phyloP scores from a whole-genome alignment of 2,888 invertebrate species.

The Andrena haemorrhoa region DNA sequence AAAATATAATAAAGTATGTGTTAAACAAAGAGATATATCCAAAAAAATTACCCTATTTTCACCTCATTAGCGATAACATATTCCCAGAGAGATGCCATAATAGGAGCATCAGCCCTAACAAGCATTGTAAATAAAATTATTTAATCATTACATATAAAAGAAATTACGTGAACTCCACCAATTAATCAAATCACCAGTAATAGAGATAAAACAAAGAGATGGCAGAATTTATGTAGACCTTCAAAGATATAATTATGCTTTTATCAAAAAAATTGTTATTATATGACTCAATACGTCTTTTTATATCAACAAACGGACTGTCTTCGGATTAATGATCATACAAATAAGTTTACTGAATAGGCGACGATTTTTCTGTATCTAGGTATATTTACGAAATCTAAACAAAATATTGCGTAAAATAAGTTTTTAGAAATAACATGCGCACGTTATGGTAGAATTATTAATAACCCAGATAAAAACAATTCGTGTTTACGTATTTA shows the following conservation, averaged over 20 bases:
- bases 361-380: too few relatives aligned
- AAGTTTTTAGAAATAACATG: too few relatives aligned
- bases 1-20: background rate
- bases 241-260: slow-evolving; percentile 30
- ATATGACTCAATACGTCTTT: background rate
- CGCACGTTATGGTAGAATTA: too few relatives aligned
- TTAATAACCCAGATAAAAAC: too few relatives aligned
- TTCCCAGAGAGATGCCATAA: slow-evolving; percentile 98
- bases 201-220: slow-evolving; percentile 49
- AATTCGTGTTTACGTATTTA: too few relatives aligned
- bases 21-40: slow-evolving; percentile 22
- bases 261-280: background rate
- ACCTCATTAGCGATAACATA: slow-evolving; percentile 92
- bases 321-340: background rate
- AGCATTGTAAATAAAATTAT: slow-evolving; percentile 72
- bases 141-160: slow-evolving; percentile 58
- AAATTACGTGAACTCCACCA: slow-evolving; percentile 16
- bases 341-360: too few relatives aligned
- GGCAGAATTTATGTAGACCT: slow-evolving; percentile 40
- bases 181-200: slow-evolving; percentile 12
- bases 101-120: slow-evolving; percentile 98
- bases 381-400: too few relatives aligned
- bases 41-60: slow-evolving; percentile 89
- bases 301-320: background rate
- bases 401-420: too few relatives aligned